Evolutionary conservation across 2,797 vertebrate genomes (phyloP).

Genomic region (Peromyscus eremicus): DNA sequence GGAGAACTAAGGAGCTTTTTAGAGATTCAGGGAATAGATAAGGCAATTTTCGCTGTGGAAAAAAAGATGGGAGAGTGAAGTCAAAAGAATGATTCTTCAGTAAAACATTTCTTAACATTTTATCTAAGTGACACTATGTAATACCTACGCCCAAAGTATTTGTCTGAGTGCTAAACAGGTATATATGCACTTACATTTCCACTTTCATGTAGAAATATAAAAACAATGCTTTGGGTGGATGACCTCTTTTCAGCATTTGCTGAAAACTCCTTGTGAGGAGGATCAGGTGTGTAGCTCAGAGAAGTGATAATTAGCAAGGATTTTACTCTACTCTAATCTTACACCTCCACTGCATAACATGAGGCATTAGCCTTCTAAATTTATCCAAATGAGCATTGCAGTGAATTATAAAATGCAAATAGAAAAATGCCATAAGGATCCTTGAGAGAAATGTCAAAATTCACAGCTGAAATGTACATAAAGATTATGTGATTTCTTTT

Average conservation of each 20-base stretch:
- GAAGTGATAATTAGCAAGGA: constrained; percentile 80
- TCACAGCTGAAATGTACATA: background rate
- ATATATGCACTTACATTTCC: constrained; percentile 6
- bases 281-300: constrained; percentile 76
- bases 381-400: constrained; percentile 70
- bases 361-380: constrained; percentile 77
- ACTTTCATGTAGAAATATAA: constrained; percentile 38
- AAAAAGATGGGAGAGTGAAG: background rate
- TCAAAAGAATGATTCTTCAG: background rate
- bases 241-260: constrained; percentile 75
- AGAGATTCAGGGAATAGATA: background rate
- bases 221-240: constrained; percentile 60
- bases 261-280: constrained; percentile 66
- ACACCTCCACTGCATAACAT: constrained; percentile 75
- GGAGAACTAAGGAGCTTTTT: background rate
- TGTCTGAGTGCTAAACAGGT: constrained; percentile 4
- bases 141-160: background rate
- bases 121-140: background rate
- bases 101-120: constrained; percentile 4
- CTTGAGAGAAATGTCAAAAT: constrained; percentile 42
- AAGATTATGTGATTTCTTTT: background rate
- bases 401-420: constrained; percentile 61
- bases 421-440: constrained; percentile 15
- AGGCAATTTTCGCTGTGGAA: background rate
- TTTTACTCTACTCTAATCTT: constrained; percentile 76